Base-by-base conservation (phyloP, 1,140 invertebrate species). In the Papilio polyxenes region DNA sequence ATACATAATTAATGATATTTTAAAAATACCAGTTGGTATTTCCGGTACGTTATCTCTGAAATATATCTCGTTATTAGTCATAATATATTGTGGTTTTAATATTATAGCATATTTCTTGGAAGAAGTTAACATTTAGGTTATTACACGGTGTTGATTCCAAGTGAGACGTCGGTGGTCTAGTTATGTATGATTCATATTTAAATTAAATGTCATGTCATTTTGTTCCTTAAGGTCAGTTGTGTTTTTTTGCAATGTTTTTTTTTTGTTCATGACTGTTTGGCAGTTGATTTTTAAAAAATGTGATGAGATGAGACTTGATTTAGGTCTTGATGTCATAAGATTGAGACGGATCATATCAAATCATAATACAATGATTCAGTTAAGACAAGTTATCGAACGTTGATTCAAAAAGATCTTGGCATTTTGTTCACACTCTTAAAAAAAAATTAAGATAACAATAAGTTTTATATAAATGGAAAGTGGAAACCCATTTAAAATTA, bases 61-160 rank as follows among this genome's bases (percentile, higher is more conserved):
- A 65, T 51, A 62, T 75, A 83, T 84, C 83, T 83, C 69, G 11
- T 56, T 75, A 78, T 84, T 82, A 82, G 77, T 80, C 83, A 80
- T 81, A 59, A 76, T 81, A 81, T 80, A 75, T 76, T 81, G 82
- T 78, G 80, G 69, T 82, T 82, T 84, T 84, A 69, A 80, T 80
- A 84, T 82, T 48, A 77, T 76, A 76, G 81, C 53, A 48, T 53
- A 72, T 76, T 84, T 84, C 83, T 75, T 75, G 51, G 83, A 83
- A 83, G 56, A 82, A 81, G 78, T 80, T 20, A 7, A 37, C 65
- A 69, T 69, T 37, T 77, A 84, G 81, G 53, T 79, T 83, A 83
- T 82, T 82, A 81, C 69, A 72, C 75, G 75, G 44, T 65, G 80
- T 53, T 79, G 83, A 74, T 72, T 83, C 75, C 17, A 37, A 48